Evolutionary conservation across 35 echinoderm and acorn worm species (phyloP), one percentile per base, ranked within the genome.

Genomic region (Nesometra sesokonis): DNA sequence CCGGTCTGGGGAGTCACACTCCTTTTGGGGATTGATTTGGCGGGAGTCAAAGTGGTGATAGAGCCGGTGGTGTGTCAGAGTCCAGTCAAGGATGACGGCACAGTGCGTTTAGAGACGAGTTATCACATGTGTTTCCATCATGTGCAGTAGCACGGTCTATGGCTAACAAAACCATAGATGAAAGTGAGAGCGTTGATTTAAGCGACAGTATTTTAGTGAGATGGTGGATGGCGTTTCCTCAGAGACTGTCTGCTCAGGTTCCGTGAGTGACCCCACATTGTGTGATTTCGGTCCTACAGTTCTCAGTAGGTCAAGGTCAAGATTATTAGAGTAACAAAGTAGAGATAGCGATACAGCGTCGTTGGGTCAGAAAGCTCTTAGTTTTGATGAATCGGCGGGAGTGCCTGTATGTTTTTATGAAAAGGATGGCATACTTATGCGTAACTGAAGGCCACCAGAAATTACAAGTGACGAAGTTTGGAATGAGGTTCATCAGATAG

Each of bases 361-460:
- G 36, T 32, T 89, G 0, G 8, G 35, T 36, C 33, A 47, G 23
- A 52, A 40, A 17, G 78, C 35, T 0, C n/a, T 47, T n/a, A 27
- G 78, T 88, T 35, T 82, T 11, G 7, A 32, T 32, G 79, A 89
- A 36, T 11, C 46, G 13, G 3, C 29, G 1, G 76, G 33, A 31
- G 79, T 89, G 29, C 40, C 79, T 30, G 79, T 82, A 31, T 89
- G 87, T 76, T 89, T 35, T 89, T 83, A 83, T 67, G 21, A 52
- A 35, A 76, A 77, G 35, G 27, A 78, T 15, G 80, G 33, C 13
- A 36, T 84, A 36, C 79, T 89, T 15, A 83, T 77, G 40, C 7
- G 43, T 32, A 89, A 84, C 43, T 89, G 87, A 39, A 83, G 79
- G 46, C 87, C 76, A 52, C 87, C 40, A 34, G 80, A 83, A n/a